Percentiles rank a stretch among this genome's conserved stretches.
Evolutionary conservation across 2,797 vertebrate genomes (phyloP).

Genomic region (Coregonus sp.): DNA sequence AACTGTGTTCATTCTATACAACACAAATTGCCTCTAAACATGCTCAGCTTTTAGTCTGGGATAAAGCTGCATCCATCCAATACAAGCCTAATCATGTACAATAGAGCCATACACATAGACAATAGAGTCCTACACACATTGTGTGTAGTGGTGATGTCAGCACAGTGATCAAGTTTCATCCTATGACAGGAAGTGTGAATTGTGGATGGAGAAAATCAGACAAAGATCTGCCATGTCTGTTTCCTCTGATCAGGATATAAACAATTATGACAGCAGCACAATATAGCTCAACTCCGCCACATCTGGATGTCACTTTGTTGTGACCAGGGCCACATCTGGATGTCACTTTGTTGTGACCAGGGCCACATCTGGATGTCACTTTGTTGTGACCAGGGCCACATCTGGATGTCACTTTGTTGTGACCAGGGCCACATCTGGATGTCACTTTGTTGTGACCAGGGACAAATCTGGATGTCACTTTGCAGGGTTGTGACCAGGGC

Average conservation of each 20-base stretch:
- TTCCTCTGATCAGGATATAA: background rate
- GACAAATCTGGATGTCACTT: too few relatives aligned
- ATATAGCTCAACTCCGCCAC: background rate
- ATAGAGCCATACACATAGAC: background rate
- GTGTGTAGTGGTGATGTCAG: background rate
- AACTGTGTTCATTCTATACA: background rate
- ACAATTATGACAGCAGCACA: background rate
- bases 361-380: background rate
- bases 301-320: constrained; percentile 1
- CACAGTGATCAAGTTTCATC: background rate
- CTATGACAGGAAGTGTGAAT: background rate
- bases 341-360: background rate
- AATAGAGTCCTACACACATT: constrained; percentile 13
- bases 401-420: background rate
- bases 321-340: background rate
- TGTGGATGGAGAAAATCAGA: constrained; percentile 1
- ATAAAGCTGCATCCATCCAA: background rate
- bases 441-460: background rate
- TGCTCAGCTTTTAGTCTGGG: background rate
- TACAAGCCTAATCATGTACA: background rate
- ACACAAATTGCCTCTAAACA: background rate
- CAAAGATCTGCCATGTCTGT: background rate
- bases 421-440: background rate
- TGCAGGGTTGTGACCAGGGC: too few relatives aligned
- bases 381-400: background rate